Evolutionary conservation across 2,888 invertebrate genomes (phyloP).

Genomic region (Gastrophysa polygoni): DNA sequence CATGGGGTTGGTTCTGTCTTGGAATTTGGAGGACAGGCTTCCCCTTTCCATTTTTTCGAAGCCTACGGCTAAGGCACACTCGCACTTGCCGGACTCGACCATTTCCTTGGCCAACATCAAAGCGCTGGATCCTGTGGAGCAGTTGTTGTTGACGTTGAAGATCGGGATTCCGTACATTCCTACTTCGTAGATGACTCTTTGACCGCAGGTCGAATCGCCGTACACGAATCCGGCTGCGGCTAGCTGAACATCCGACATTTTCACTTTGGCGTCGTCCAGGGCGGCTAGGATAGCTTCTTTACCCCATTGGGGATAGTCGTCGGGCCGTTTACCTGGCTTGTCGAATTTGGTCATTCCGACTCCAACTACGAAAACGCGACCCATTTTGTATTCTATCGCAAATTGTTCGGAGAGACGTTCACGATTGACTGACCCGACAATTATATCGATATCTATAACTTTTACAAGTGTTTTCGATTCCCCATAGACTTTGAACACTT

Average conservation of each 20-base stretch:
- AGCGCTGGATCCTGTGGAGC: conserved; percentile 95
- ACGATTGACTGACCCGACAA: neutral
- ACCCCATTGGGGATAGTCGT: conserved; percentile 95
- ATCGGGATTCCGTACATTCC: conserved; percentile 93
- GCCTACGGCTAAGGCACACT: conserved; percentile 91
- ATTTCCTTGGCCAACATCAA: conserved; percentile 89
- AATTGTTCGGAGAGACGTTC: neutral
- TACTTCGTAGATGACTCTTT: conserved; percentile 90
- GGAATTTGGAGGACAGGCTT: conserved; percentile 74
- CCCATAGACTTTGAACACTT: neutral
- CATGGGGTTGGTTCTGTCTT: conserved; percentile 87
- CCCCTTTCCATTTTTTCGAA: conserved; percentile 99
- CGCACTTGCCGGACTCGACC: conserved; percentile 84
- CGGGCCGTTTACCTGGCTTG: conserved; percentile 83
- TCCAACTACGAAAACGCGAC: conserved; percentile 84
- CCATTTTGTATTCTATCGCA: conserved; percentile 44
- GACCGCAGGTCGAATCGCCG: conserved; percentile 95
- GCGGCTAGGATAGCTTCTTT: conserved; percentile 92
- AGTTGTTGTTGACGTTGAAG: conserved; percentile 98
- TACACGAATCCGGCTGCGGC: conserved; percentile 94
- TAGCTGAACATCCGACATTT: conserved; percentile 80
- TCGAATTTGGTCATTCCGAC: conserved; percentile 99
- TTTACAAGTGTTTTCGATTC: no score
- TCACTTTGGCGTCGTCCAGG: conserved; percentile 79
- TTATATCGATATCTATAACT: neutral